Evolutionary conservation across 2,888 invertebrate genomes (phyloP).

Genomic region (Troglohyphantes excavatus): DNA sequence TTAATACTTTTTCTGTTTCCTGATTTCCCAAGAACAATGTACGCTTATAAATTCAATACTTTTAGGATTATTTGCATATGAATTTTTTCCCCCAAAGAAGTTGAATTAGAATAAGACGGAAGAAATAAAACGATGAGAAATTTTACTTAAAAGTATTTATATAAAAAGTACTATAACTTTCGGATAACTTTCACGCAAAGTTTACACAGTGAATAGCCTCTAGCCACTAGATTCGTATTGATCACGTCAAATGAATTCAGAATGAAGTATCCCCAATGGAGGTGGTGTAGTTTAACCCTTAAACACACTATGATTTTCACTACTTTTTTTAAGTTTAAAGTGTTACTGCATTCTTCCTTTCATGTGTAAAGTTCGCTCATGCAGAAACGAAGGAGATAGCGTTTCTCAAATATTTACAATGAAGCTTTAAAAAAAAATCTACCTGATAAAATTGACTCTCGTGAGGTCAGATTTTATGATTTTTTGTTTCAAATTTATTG

Average conservation of each 20-base stretch:
- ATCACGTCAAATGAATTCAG: conserved; percentile 34
- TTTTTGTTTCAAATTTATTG: neutral
- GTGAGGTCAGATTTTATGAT: neutral
- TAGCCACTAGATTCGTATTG: conserved; percentile 49
- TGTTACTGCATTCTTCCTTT: neutral
- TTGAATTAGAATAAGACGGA: conserved; percentile 33
- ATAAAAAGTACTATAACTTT: conserved; percentile 46
- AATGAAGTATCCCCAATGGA: conserved; percentile 30
- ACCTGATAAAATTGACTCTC: neutral
- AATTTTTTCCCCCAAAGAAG: conserved; percentile 2
- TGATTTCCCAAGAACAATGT: conserved; percentile 34
- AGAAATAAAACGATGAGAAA: conserved; percentile 31
- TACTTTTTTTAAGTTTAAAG: conserved; percentile 30
- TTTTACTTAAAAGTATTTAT: conserved; percentile 24
- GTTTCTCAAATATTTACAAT: conserved; percentile 1
- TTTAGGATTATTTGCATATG: conserved; percentile 59
- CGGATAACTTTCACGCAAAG: conserved; percentile 32
- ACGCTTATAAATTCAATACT: conserved; percentile 54
- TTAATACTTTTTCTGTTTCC: neutral
- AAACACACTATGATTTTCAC: conserved; percentile 12
- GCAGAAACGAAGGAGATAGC: neutral
- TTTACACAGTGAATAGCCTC: conserved; percentile 49
- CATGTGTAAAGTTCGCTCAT: neutral
- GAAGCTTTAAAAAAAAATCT: neutral
- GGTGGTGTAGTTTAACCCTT: conserved; percentile 3